Evolutionary conservation across 1,140 invertebrate genomes (phyloP).

Genomic region (Protaetia brevitarsis): DNA sequence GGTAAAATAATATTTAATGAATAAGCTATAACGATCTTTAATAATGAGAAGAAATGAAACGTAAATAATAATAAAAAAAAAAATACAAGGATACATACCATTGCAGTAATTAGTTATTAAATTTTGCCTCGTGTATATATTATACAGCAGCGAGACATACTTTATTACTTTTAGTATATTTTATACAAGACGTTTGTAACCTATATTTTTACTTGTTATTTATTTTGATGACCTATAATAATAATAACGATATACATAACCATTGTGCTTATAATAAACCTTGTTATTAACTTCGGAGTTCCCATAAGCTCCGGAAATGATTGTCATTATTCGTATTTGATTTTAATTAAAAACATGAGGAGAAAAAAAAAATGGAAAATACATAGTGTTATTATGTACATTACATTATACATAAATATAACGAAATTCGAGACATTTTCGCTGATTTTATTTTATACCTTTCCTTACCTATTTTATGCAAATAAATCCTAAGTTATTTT

Average conservation of each 20-base stretch:
- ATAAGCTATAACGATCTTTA: neutral
- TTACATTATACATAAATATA: constrained; percentile 48
- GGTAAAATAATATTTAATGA: constrained; percentile 27
- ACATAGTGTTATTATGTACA: constrained; percentile 49
- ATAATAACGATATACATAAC: constrained; percentile 35
- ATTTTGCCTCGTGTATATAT: constrained; percentile 45
- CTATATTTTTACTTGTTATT: constrained; percentile 48
- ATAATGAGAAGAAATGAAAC: neutral
- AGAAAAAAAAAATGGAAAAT: neutral
- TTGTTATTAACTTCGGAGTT: constrained; percentile 44
- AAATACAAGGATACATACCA: constrained; percentile 16
- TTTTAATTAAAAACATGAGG: constrained; percentile 42
- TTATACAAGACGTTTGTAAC: constrained; percentile 46
- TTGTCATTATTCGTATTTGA: constrained; percentile 48
- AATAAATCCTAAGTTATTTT: no score
- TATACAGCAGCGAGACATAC: constrained; percentile 46
- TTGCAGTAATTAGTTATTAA: constrained; percentile 42
- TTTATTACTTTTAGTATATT: constrained; percentile 46
- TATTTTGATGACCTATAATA: constrained; percentile 41
- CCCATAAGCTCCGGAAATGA: constrained; percentile 44
- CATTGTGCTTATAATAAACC: constrained; percentile 37
- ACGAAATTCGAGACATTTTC: constrained; percentile 36
- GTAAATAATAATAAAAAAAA: neutral
- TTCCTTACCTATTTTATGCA: neutral
- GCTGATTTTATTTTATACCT: constrained; percentile 27